Percentiles rank a stretch among this genome's conserved stretches.
phyloP scores from a whole-genome alignment of 2,797 vertebrate genomes.

The Pachyuromys duprasi region DNA sequence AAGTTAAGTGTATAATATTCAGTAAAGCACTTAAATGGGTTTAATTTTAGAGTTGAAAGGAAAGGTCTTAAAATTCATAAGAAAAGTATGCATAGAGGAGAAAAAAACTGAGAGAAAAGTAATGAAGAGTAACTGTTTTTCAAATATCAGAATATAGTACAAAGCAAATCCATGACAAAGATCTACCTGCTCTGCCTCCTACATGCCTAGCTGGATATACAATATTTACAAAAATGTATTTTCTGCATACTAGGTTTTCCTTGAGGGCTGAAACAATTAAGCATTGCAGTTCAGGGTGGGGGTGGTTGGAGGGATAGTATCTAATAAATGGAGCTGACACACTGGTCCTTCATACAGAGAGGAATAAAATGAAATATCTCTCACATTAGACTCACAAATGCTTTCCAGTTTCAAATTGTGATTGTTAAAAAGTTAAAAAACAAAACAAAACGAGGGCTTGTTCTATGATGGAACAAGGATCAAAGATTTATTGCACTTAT shows the following conservation, averaged over 20 bases:
- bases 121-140: background rate
- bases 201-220: background rate
- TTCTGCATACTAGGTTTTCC: slow-evolving; percentile 29
- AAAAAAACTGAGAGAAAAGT: slow-evolving; percentile 36
- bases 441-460: background rate
- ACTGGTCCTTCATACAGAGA: background rate
- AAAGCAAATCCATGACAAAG: background rate
- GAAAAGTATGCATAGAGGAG: background rate
- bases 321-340: background rate
- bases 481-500: slow-evolving; percentile 48
- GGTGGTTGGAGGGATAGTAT: background rate
- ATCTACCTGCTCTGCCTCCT: too few species aligned
- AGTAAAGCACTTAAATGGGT: background rate
- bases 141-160: background rate
- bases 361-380: slow-evolving; percentile 46
- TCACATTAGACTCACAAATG: background rate
- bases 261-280: slow-evolving; percentile 21
- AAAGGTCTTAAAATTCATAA: slow-evolving; percentile 10
- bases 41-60: slow-evolving; percentile 52
- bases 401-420: slow-evolving; percentile 28
- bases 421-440: slow-evolving; percentile 15
- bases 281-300: background rate
- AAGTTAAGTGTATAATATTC: background rate
- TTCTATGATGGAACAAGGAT: background rate
- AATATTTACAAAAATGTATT: background rate